Percentiles rank a stretch among this genome's conserved stretches.
Conservation (phyloP, 2,888 invertebrate genomes). For the Prosopocoilus inquinatus region DNA sequence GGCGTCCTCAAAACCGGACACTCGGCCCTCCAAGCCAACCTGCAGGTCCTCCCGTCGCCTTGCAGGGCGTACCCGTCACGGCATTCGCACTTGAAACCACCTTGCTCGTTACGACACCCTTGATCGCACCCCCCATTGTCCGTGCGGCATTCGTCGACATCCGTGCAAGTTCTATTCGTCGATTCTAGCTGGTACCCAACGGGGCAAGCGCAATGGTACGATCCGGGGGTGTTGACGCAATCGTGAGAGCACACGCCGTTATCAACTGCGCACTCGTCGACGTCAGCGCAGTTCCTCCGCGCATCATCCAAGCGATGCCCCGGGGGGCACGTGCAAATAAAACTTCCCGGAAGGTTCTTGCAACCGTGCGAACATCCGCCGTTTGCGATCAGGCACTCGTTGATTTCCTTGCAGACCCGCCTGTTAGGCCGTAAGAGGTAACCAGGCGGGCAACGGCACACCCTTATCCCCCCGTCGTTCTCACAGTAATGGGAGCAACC, state of each 20-base stretch:
- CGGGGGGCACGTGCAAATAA: slow-evolving; percentile 56
- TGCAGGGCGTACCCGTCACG: slow-evolving; percentile 44
- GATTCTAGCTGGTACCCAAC: slow-evolving; percentile 51
- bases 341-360: slow-evolving; percentile 43
- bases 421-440: slow-evolving; percentile 49
- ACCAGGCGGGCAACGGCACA: slow-evolving; percentile 57
- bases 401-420: slow-evolving; percentile 49
- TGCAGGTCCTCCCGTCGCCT: slow-evolving; percentile 32
- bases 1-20: slow-evolving; percentile 38
- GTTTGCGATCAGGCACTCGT: slow-evolving; percentile 44
- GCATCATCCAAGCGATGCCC: slow-evolving; percentile 52
- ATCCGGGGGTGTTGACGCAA: slow-evolving; percentile 57
- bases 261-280: slow-evolving; percentile 58
- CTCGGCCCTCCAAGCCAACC: slow-evolving; percentile 21
- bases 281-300: slow-evolving; percentile 50
- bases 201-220: slow-evolving; percentile 57
- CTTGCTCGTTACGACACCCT: slow-evolving; percentile 52
- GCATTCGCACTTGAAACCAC: slow-evolving; percentile 55
- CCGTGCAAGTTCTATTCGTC: slow-evolving; percentile 50
- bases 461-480: slow-evolving; percentile 43
- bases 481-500: slow-evolving; percentile 57
- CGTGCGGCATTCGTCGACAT: slow-evolving; percentile 49
- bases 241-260: slow-evolving; percentile 65
- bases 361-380: slow-evolving; percentile 58
- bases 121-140: slow-evolving; percentile 51